These are phyloP conservation scores for Drosophila watanabei DNA, from an alignment of 1,140 invertebrate species.

Conservation along the genomic window DNA sequence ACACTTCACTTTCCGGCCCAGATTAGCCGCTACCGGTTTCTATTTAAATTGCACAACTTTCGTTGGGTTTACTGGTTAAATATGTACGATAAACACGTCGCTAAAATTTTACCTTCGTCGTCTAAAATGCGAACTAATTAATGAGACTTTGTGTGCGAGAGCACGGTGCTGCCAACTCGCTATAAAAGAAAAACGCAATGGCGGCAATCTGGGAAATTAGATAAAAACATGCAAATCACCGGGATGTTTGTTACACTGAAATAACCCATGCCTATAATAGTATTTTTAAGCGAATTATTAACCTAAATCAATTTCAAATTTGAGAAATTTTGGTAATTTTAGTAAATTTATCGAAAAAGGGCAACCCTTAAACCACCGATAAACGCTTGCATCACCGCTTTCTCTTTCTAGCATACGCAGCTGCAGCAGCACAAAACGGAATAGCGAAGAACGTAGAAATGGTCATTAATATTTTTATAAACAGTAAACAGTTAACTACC, in stretches of 20 bases:
- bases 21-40: slow-evolving; percentile 65
- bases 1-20: slow-evolving; percentile 38
- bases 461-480: slow-evolving; percentile 72
- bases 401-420: slow-evolving; percentile 53
- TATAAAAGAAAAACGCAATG: slow-evolving; percentile 52
- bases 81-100: slow-evolving; percentile 70
- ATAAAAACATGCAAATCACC: not conserved
- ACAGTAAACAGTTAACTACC: slow-evolving; percentile 60
- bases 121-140: slow-evolving; percentile 83
- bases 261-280: not conserved
- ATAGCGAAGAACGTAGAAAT: slow-evolving; percentile 52
- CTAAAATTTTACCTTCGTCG: slow-evolving; percentile 78
- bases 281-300: not conserved
- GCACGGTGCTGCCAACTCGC: slow-evolving; percentile 60
- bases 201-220: slow-evolving; percentile 49
- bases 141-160: slow-evolving; percentile 73
- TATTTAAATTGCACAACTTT: slow-evolving; percentile 48
- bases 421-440: slow-evolving; percentile 40
- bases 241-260: no score
- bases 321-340: not conserved
- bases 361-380: slow-evolving; percentile 56
- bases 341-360: slow-evolving; percentile 5
- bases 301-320: slow-evolving; percentile 12
- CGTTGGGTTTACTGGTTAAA: slow-evolving; percentile 47
- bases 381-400: slow-evolving; percentile 58